Base-by-base conservation (phyloP, 2,113 vertebrate species). In the Otis tarda region DNA sequence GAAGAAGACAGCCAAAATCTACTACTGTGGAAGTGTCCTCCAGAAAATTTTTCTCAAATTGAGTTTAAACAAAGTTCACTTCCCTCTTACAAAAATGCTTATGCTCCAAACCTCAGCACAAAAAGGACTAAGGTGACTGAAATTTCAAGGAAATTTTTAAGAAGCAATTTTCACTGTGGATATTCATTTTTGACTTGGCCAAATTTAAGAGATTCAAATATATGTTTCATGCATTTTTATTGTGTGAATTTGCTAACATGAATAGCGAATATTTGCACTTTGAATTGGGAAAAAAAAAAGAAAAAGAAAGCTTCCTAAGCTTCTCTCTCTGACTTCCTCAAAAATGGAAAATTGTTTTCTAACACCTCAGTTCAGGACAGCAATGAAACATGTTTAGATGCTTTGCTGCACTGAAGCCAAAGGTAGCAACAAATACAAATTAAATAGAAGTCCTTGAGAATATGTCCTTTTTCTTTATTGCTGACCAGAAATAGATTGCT, bases 391-490 rank as follows among this genome's bases (percentile, higher is more conserved):
- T 37, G 16, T 82, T 91, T 85, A 31, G 47, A 45, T 53, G 17
- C 30, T 91, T 56, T 95, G 49, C 52, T 39, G 35, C 6, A 3
- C 20, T 76, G 37, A 53, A 87, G 67, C 20, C 70, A 94, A 91
- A 83, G 50, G 15, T 71, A 87, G 67, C 20, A 68, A 93, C 78
- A 96, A 90, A 80, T 76, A 74, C 41, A 96, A 94, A 85, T 86
- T 49, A 89, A 90, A 93, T 59, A 45, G 19, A 93, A 92, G 83
- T 75, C 90, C 69, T 91, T 93, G 89, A 93, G 94, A 94, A 89
- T 71, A 65, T 9, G 30, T 94, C 81, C 39, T 84, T 93, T 94
- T 85, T 87, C 76, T 95, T 89, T 78, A 78, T 78, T 87, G 33
- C 41, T 87, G 16, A 30, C 45, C 35, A 84, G 41, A 87, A 95